Base-by-base conservation (phyloP, 2,797 vertebrate species). In the Erpetoichthys calabaricus region DNA sequence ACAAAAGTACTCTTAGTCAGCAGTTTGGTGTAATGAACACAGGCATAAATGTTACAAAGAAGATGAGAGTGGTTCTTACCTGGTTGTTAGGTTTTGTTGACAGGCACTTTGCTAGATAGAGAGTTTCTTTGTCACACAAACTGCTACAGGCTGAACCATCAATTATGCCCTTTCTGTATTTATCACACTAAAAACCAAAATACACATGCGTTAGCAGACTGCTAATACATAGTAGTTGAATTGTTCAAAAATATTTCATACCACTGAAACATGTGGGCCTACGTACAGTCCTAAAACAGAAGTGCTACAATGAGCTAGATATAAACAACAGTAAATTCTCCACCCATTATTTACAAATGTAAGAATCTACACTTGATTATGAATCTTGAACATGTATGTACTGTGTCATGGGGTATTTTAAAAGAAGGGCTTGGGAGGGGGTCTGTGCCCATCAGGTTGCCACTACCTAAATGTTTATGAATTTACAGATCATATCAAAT, bases 51-150 rank as follows among this genome's bases (percentile, higher is more conserved):
- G 42, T 58, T 8, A 6, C 59, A 3, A 57, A 65, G 62, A 60
- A 42, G 56, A 41, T 65, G 59, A 44, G 4, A 10, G 10, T 6
- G 46, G 45, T n/a, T 55, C 73, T 64, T 74, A 95, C 94, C 93
- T 98, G 95, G 65, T 86, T 92, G 74, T 76, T 87, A 44, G 93
- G 86, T 62, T 86, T 90, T 67, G 84, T 87, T 45, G 91, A 94
- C 70, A 97, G 86, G 62, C 94, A 97, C 82, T 94, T 98, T 64
- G 88, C 87, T 75, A 98, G 88, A 77, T 97, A 96, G 49, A 99
- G 63, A 0, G 91, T 95, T 74, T 90, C 86, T 69, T 93, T 94
- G 51, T 93, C 89, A 77, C 95, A 99, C 58, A 99, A 83, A 67
- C 94, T 92, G 65, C 87, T 91, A 78, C 95, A 99, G 8, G 90